Evolutionary conservation across 2,797 vertebrate species (phyloP).

Genomic region (Acanthopagrus latus): DNA sequence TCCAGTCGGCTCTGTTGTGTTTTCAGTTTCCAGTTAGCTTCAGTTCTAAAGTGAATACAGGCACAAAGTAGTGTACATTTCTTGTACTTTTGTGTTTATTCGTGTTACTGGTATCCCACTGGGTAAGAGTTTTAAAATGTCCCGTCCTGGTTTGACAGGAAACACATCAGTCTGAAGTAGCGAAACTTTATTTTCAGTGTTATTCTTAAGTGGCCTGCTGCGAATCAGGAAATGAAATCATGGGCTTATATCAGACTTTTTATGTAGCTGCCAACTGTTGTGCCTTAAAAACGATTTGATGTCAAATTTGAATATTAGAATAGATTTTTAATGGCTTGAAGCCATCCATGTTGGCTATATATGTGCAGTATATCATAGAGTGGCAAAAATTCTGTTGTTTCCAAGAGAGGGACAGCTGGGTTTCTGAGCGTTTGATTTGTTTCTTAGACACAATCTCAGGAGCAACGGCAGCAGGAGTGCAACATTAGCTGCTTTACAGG

Average conservation of each 20-base stretch:
- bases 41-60: no score
- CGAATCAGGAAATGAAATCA: neutral
- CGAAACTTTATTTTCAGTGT: neutral
- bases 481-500: conserved; percentile 56
- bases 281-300: neutral
- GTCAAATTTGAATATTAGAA: neutral
- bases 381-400: conserved; percentile 31
- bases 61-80: neutral
- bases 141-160: no score
- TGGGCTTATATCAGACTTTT: neutral
- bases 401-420: neutral
- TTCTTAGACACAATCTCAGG: conserved; percentile 53
- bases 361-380: neutral
- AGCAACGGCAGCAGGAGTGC: conserved; percentile 38
- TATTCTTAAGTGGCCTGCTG: neutral
- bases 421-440: conserved; percentile 37
- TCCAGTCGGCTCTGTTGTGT: no score
- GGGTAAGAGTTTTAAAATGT: neutral
- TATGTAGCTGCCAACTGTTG: neutral
- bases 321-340: neutral
- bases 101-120: neutral
- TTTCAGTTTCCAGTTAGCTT: no score
- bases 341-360: neutral
- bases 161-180: no score
- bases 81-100: neutral